A percentile compares a stretch with the other conserved stretches of the same genome.
Conservation (phyloP, 1,140 invertebrate species). For the Anastatus disparis region DNA sequence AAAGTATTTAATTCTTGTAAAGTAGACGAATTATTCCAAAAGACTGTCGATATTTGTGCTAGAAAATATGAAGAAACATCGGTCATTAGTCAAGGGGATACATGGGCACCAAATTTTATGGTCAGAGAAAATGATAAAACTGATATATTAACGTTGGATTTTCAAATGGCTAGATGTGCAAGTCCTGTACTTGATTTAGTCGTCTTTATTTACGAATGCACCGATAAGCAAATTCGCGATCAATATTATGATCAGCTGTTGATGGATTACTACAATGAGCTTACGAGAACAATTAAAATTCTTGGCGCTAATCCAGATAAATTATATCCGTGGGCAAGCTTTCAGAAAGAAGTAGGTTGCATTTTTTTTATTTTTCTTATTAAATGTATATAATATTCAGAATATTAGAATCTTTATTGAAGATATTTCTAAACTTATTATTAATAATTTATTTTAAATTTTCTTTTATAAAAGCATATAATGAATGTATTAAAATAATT, state of each 20-base stretch:
- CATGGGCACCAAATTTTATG: conserved; percentile 80
- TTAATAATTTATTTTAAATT: no score
- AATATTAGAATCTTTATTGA: no score
- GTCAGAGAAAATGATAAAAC: conserved; percentile 62
- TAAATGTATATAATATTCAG: no score
- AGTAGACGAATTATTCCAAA: conserved; percentile 49
- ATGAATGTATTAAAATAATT: no score
- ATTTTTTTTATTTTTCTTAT: no score
- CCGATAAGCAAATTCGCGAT: conserved; percentile 68
- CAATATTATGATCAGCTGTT: conserved; percentile 70
- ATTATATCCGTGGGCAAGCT: conserved; percentile 69
- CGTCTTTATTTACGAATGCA: conserved; percentile 75
- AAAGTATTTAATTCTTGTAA: conserved; percentile 64
- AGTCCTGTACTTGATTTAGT: conserved; percentile 71
- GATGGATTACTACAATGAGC: conserved; percentile 68
- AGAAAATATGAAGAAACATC: conserved; percentile 54
- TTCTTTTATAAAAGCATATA: no score
- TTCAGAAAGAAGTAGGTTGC: conserved; percentile 60
- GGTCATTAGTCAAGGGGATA: conserved; percentile 77
- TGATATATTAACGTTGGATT: conserved; percentile 73
- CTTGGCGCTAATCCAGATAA: conserved; percentile 71
- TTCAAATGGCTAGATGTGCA: conserved; percentile 73
- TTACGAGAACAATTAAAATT: conserved; percentile 67
- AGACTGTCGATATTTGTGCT: conserved; percentile 48
- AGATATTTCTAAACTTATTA: no score